These are phyloP conservation scores for Zoanthus sociatus DNA, from an alignment of 92 coral and sea anemone genomes.

Conservation along the genomic window DNA sequence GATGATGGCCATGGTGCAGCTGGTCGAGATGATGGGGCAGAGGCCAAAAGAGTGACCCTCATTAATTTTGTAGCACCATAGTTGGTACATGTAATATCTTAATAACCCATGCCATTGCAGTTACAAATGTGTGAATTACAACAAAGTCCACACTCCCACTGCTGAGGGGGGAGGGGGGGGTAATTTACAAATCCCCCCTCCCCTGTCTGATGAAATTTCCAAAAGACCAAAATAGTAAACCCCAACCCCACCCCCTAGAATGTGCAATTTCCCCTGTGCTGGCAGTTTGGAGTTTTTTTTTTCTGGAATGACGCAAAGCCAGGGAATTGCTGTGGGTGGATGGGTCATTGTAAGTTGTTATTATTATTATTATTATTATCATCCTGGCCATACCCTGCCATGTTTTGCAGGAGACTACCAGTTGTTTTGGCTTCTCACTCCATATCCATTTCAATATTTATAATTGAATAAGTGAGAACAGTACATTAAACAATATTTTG, in stretches of 20 bases:
- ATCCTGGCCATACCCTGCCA: constrained; percentile 14
- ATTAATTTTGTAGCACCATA: constrained; percentile 12
- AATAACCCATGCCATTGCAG: constrained; percentile 11
- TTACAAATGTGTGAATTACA: constrained; percentile 9
- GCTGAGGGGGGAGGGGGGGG: background rate
- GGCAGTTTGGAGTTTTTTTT: constrained; percentile 3
- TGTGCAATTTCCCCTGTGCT: background rate
- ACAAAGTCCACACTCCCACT: background rate
- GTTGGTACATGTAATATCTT: constrained; percentile 12
- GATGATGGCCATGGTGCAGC: constrained; percentile 26
- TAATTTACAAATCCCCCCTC: background rate
- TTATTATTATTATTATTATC: background rate
- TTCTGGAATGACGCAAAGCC: background rate
- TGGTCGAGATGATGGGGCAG: constrained; percentile 31
- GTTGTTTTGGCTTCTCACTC: background rate
- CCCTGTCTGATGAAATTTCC: constrained; percentile 5
- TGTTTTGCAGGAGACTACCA: constrained; percentile 1
- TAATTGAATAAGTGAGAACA: too few species aligned
- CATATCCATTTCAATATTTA: too few species aligned
- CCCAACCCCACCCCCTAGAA: background rate
- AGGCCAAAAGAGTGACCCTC: constrained; percentile 23
- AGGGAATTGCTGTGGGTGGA: background rate
- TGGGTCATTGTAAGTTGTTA: background rate
- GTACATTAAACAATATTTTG: background rate
- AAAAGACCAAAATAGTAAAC: constrained; percentile 12